A percentile compares a stretch with the other conserved stretches of the same genome.
These are phyloP conservation scores for Dicaeum eximium DNA, from an alignment of 2,113 vertebrate species.

Conservation along the genomic window DNA sequence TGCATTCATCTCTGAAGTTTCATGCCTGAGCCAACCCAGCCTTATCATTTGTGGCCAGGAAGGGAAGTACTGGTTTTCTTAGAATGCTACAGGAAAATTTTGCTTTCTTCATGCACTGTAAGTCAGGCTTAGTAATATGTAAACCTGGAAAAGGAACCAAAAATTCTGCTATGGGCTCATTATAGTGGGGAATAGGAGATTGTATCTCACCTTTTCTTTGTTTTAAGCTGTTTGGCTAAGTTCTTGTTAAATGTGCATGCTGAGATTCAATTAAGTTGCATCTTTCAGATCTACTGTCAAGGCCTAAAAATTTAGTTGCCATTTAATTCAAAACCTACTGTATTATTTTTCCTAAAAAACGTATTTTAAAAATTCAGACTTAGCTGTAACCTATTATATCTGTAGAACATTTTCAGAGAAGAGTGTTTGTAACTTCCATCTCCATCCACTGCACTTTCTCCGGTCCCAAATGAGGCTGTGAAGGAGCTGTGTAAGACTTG, in stretches of 20 bases:
- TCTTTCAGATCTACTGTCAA: neutral
- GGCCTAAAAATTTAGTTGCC: neutral
- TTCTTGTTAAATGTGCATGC: neutral
- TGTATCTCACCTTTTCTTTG: neutral
- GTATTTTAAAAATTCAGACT: neutral
- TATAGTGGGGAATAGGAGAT: neutral
- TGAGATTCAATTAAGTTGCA: neutral
- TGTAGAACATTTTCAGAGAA: neutral
- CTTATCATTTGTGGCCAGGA: neutral
- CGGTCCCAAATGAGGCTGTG: neutral
- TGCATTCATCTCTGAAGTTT: neutral
- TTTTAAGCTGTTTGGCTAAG: neutral
- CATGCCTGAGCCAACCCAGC: neutral
- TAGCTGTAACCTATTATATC: neutral
- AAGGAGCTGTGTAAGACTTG: neutral
- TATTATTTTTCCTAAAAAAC: neutral
- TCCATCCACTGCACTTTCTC: neutral
- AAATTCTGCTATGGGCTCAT: neutral
- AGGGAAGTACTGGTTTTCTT: conserved; percentile 8
- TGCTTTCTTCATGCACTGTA: neutral
- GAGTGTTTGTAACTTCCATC: neutral
- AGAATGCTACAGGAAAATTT: conserved; percentile 27
- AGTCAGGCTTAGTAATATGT: neutral
- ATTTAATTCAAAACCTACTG: neutral
- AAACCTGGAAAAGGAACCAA: neutral